Base-by-base conservation (phyloP, 2,888 invertebrate species). In the Eupithecia exiguata region DNA sequence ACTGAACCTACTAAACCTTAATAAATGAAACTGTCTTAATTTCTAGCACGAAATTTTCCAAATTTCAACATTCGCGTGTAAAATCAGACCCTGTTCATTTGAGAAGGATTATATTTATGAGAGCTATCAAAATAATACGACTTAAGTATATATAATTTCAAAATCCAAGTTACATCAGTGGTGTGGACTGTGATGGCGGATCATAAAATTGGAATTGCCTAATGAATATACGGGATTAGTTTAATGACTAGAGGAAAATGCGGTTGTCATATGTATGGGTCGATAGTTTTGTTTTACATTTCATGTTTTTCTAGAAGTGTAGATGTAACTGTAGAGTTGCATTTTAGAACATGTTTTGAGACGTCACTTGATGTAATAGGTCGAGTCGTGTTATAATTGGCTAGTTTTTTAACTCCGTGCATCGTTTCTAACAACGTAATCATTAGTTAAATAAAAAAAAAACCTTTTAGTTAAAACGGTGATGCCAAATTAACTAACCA, bases 221-320 rank as follows among this genome's bases (percentile, higher is more conserved):
- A 89, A 89, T 87, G 86, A 88, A 88, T 88, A 84, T 86, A 84
- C 82, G 81, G 86, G 87, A 87, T 88, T 88, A 86, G 80, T 86
- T 87, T 87, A 84, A 87, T 87, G 78, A 83, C 81, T 81, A 78
- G 78, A 73, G 43, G 68, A 73, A 84, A 83, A 83, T 80, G 78
- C 83, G 82, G 82, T 78, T 84, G 80, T 81, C 82, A 84, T 84
- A 83, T 83, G 82, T 84, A 83, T 83, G 82, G 78, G 69, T 75
- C 70, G 78, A 81, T 80, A 67, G 62, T 38, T 71, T 25, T 69
- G 62, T 69, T 74, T 74, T 72, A 69, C 21, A 40, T 38, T 14
- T 40, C 66, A 14, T 14, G 38, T 62, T 62, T 62, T 66, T 43
- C 25, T 66, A 36, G 35, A n/a, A 36, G 38, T 65, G 5, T 65